phyloP scores from a whole-genome alignment of 1,140 invertebrate genomes.

The Diplogasteroides magnus region DNA sequence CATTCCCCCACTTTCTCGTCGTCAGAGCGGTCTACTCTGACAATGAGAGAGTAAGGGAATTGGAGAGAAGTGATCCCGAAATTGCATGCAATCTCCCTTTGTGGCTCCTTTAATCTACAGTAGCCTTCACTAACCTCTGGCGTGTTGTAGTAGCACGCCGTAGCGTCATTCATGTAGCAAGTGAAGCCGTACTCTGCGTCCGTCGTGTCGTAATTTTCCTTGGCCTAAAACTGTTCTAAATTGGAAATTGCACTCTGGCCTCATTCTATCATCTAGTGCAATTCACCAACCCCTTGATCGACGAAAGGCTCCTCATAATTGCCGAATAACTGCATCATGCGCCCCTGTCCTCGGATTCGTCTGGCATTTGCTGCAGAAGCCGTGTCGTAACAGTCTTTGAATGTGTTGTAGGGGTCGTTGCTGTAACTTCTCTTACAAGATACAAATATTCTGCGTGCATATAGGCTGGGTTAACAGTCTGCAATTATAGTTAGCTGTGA shows the following conservation, averaged over 20 bases:
- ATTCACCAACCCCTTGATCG: conserved; percentile 18
- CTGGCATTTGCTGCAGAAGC: background rate
- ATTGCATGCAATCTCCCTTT: too few species aligned
- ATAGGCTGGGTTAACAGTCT: too few species aligned
- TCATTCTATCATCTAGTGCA: background rate
- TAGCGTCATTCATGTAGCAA: conserved; percentile 29
- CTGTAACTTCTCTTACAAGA: conserved; percentile 1
- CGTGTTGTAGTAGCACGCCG: conserved; percentile 20
- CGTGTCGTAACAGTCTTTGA: conserved; percentile 28
- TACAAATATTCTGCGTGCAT: too few species aligned
- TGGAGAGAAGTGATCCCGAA: too few species aligned
- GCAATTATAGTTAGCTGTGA: too few species aligned
- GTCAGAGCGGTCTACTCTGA: too few species aligned
- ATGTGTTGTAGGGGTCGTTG: conserved; percentile 37
- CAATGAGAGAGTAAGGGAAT: too few species aligned
- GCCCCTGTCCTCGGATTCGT: conserved; percentile 3
- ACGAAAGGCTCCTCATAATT: conserved; percentile 19
- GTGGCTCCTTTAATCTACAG: too few species aligned
- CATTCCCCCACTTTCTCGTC: too few species aligned
- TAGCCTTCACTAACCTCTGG: conserved; percentile 3
- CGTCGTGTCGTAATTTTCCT: conserved; percentile 44
- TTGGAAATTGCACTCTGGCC: background rate
- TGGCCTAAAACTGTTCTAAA: conserved; percentile 39
- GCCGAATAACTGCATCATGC: conserved; percentile 6
- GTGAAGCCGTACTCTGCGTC: conserved; percentile 29